Evolutionary conservation across 1,140 invertebrate genomes (phyloP), one percentile per base, ranked within the genome.

Genomic region (Aphaenogaster rudis): DNA sequence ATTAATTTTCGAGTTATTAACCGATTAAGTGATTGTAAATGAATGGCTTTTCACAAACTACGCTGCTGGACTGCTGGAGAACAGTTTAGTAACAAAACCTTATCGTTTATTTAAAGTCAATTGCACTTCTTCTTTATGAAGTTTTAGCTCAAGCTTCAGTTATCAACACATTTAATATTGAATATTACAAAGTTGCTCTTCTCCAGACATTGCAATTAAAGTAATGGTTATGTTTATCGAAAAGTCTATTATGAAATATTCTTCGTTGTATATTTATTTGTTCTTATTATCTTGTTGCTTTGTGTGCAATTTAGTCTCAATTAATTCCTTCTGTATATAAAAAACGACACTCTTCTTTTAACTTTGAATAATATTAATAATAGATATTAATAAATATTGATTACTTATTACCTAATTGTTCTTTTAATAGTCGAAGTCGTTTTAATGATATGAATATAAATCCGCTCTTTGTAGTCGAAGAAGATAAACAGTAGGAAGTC

Each of bases 81-180:
- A 48, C 17, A 21, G 13, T 69, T 21, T 17, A 13, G 48, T 81
- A 69, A 69, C 50, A 69, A 81, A 81, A 54, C 7, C 36, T 6
- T 69, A 69, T 81, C 17, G 13, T 57, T 81, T 7, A 80, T 39
- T 81, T 80, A 28, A 67, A 63, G 6, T 52, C 77, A 66, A 50
- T 13, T 21, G 13, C 39, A 79, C 3, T 39, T 21, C n/a, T 39
- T 39, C 28, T 28, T 48, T 54, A 9, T 5, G 45, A 8, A 28
- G 8, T 64, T 50, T 64, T 63, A 63, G 17, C 39, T 61, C 3
- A 42, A 13, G 6, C 33, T 76, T 76, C n/a, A 77, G 0, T 45
- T 45, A 42, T 2, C 8, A 63, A 63, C 6, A 48, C 28, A 15
- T 21, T 54, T 76, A 57, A 21, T 76, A n/a, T 63, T 45, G 8